A percentile compares a stretch with the other conserved stretches of the same genome.
These are phyloP conservation scores for Drosophila azteca DNA, from an alignment of 1,140 invertebrate genomes.

Conservation along the genomic window DNA sequence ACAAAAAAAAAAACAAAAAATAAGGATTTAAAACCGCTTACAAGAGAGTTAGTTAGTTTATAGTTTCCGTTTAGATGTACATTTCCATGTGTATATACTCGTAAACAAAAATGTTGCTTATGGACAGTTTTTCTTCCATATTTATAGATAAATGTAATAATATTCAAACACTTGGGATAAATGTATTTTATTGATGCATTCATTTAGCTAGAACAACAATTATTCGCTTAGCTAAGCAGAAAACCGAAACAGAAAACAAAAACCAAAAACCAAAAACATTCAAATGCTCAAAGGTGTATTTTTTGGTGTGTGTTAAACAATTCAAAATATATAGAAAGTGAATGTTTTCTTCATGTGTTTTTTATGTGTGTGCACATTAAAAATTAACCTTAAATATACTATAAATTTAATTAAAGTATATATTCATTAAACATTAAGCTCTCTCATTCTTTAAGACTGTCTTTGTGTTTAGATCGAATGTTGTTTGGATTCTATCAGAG, in stretches of 20 bases:
- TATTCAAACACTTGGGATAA: slow-evolving; percentile 52
- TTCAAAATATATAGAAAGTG: slow-evolving; percentile 25
- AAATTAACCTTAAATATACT: slow-evolving; percentile 24
- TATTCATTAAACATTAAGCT: slow-evolving; percentile 34
- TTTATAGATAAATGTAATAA: slow-evolving; percentile 39
- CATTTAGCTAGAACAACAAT: slow-evolving; percentile 65
- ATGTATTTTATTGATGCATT: slow-evolving; percentile 80
- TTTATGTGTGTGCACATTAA: slow-evolving; percentile 46
- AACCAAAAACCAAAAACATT: slow-evolving; percentile 9
- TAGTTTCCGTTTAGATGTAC: slow-evolving; percentile 18
- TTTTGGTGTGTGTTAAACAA: slow-evolving; percentile 61
- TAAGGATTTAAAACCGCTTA: slow-evolving; percentile 20
- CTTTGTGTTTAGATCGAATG: slow-evolving; percentile 71
- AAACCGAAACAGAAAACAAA: slow-evolving; percentile 13
- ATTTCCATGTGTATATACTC: slow-evolving; percentile 42
- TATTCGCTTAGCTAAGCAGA: slow-evolving; percentile 55
- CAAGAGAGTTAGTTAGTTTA: slow-evolving; percentile 33
- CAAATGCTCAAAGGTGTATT: slow-evolving; percentile 34
- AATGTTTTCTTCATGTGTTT: slow-evolving; percentile 32
- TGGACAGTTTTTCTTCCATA: slow-evolving; percentile 81
- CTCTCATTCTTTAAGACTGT: slow-evolving; percentile 74
- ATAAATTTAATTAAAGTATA: not conserved
- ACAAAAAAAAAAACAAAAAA: slow-evolving; percentile 20
- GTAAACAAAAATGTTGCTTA: slow-evolving; percentile 62
- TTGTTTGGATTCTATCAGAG: slow-evolving; percentile 52